These are phyloP conservation scores for Sisor rabdophorus DNA, from an alignment of 2,113 vertebrate genomes.

Conservation along the genomic window DNA sequence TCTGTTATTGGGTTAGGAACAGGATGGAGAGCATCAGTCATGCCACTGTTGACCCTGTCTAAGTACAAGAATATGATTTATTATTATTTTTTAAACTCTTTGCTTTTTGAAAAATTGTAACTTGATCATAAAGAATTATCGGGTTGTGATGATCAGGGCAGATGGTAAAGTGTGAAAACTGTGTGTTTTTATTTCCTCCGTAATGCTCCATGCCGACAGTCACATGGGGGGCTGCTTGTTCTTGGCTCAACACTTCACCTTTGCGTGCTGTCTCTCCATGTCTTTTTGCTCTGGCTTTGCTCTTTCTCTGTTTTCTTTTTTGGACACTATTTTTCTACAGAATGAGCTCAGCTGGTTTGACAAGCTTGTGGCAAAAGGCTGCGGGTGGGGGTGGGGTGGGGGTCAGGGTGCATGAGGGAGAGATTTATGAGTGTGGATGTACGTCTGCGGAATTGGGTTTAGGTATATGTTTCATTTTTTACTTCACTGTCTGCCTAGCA, in stretches of 20 bases:
- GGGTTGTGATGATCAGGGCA: constrained; percentile 6
- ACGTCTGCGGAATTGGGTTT: constrained; percentile 55
- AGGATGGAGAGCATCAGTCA: constrained; percentile 8
- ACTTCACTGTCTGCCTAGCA: constrained; percentile 49
- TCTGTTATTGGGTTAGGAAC: background rate
- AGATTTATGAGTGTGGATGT: constrained; percentile 57
- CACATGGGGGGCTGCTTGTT: constrained; percentile 60
- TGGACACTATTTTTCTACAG: constrained; percentile 15
- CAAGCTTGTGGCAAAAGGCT: constrained; percentile 42
- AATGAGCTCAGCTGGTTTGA: constrained; percentile 57
- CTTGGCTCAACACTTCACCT: constrained; percentile 63
- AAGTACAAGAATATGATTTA: background rate
- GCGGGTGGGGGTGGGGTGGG: background rate
- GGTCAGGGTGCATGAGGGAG: constrained; percentile 9
- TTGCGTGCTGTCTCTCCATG: constrained; percentile 51
- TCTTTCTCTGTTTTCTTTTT: constrained; percentile 57
- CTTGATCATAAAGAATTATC: background rate
- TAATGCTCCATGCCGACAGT: constrained; percentile 33
- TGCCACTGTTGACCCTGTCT: background rate
- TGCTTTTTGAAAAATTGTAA: background rate
- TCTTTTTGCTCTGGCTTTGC: constrained; percentile 45
- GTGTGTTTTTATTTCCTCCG: background rate
- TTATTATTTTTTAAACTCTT: background rate
- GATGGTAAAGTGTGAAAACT: constrained; percentile 29
- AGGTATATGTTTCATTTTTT: constrained; percentile 61